A percentile compares a stretch with the other conserved stretches of the same genome.
Conservation (phyloP, 2,113 vertebrate species). For the Sterna hirundo region DNA sequence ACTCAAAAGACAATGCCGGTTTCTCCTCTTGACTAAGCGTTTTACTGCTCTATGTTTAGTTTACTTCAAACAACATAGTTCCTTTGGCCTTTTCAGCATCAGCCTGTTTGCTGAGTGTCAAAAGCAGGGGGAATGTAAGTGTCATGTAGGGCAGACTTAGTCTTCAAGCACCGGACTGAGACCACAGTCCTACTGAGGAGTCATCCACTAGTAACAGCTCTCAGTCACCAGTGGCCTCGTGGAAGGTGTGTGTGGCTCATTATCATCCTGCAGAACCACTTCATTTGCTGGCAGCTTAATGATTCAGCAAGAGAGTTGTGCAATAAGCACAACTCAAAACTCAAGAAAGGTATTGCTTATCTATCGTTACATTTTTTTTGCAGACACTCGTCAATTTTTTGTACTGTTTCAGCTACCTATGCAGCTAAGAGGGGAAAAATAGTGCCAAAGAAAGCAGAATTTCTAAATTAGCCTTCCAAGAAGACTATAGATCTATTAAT, state of each 20-base stretch:
- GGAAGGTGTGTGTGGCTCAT: neutral
- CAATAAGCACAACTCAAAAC: neutral
- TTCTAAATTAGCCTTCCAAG: constrained; percentile 46
- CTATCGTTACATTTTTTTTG: neutral
- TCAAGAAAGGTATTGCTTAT: neutral
- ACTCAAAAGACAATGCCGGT: neutral
- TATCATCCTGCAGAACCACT: neutral
- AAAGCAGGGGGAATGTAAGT: neutral
- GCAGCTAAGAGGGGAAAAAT: neutral
- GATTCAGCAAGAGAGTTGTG: neutral
- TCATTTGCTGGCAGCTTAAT: constrained; percentile 5
- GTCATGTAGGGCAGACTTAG: neutral
- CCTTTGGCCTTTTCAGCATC: neutral
- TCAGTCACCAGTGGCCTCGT: neutral
- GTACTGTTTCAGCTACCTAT: neutral
- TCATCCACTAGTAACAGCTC: neutral
- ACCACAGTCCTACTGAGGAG: neutral
- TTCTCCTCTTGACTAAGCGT: neutral
- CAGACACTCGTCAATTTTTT: neutral
- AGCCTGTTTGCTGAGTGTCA: neutral
- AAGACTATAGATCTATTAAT: constrained; percentile 47
- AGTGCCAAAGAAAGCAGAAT: constrained; percentile 14
- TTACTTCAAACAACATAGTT: neutral
- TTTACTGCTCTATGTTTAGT: neutral
- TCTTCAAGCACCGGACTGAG: neutral